Evolutionary conservation across 92 coral and sea anemone genomes (phyloP).

Genomic region (Nematostella vectensis): DNA sequence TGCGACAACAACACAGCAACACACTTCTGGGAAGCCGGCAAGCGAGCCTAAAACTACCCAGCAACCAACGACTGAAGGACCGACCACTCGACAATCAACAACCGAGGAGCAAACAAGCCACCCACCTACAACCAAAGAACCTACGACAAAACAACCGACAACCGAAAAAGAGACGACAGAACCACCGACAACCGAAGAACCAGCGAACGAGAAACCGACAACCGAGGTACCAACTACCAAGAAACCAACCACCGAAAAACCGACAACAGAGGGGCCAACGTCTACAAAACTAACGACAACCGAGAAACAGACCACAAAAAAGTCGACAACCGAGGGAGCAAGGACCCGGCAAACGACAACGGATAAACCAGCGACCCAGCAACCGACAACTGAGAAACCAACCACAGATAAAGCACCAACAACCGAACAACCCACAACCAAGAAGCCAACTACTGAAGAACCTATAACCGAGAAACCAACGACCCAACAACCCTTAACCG

Average conservation of each 20-base stretch:
- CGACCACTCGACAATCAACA: slow-evolving; percentile 12
- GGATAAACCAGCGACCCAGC: not conserved
- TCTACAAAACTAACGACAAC: not conserved
- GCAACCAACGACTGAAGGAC: not conserved
- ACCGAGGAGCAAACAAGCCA: slow-evolving; percentile 5
- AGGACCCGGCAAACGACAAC: not conserved
- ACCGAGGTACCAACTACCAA: not conserved
- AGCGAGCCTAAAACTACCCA: not conserved
- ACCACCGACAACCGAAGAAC: slow-evolving; percentile 1
- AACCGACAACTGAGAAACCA: not conserved
- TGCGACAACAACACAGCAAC: not conserved
- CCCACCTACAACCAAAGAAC: slow-evolving; percentile 8
- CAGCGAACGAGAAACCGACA: slow-evolving; percentile 1
- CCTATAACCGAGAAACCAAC: slow-evolving; percentile 10
- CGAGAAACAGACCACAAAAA: not conserved
- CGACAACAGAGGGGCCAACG: not conserved
- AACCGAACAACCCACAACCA: slow-evolving; percentile 15
- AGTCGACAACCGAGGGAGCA: not conserved
- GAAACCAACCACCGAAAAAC: not conserved
- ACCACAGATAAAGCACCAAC: slow-evolving; percentile 4
- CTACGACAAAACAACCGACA: slow-evolving; percentile 6
- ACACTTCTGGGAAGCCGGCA: not conserved
- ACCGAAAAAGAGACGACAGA: not conserved
- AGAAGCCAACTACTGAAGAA: slow-evolving; percentile 1
- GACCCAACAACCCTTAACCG: slow-evolving; percentile 2